phyloP scores from a whole-genome alignment of 2,113 vertebrate genomes.

The Odocoileus virginianus region DNA sequence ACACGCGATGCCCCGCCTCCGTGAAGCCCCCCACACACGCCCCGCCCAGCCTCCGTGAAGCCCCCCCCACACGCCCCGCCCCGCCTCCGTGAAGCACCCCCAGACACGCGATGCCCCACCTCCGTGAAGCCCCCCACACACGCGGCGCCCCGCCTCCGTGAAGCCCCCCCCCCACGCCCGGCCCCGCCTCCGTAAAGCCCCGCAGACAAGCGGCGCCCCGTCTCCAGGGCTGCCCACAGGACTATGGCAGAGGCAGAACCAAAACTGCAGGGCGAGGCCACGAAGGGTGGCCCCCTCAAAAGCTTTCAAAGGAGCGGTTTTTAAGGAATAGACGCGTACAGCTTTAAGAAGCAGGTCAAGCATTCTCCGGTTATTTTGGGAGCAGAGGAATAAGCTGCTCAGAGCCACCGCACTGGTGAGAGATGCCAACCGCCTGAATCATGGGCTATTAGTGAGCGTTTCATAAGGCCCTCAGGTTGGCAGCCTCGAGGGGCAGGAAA shows the following conservation, averaged over 20 bases:
- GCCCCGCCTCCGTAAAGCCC: no score
- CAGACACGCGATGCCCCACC: no score
- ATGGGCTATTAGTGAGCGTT: not conserved
- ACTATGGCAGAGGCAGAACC: not conserved
- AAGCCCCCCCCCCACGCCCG: no score
- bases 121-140: no score
- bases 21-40: not conserved
- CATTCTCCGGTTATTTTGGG: slow-evolving; percentile 23
- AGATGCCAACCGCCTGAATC: slow-evolving; percentile 54
- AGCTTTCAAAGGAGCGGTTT: not conserved
- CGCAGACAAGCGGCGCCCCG: not conserved
- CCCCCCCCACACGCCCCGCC: no score
- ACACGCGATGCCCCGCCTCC: no score
- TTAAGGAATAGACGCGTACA: not conserved
- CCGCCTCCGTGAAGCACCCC: no score
- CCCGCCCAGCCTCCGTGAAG: not conserved
- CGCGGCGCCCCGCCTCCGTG: no score
- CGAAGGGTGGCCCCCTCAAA: not conserved
- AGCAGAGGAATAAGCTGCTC: not conserved
- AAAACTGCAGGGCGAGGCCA: fast-evolving
- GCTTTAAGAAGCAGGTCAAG: not conserved
- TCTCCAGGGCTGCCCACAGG: not conserved
- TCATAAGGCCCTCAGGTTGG: not conserved
- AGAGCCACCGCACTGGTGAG: not conserved
- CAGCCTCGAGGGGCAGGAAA: not conserved